A percentile compares a stretch with the other conserved stretches of the same genome.
Evolutionary conservation across 2,888 invertebrate species (phyloP).

Genomic region (Epiblema foenella): DNA sequence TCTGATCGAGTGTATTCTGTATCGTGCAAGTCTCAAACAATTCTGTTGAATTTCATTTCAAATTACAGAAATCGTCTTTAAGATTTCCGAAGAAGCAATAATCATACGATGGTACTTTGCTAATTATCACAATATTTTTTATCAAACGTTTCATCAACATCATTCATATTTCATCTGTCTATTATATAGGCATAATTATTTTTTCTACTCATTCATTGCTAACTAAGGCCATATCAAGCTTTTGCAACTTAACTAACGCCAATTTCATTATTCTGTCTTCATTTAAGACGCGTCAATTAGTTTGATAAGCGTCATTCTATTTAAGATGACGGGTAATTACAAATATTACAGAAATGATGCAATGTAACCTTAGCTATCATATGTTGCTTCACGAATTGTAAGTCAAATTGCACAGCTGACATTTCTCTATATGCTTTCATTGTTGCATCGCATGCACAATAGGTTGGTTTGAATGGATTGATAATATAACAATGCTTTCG

Average conservation of each 20-base stretch:
- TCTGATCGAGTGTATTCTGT: not conserved
- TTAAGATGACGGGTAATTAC: conserved; percentile 33
- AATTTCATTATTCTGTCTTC: conserved; percentile 31
- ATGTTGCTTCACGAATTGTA: conserved; percentile 40
- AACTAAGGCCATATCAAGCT: conserved; percentile 29
- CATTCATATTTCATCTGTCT: conserved; percentile 17
- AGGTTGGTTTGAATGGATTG: conserved; percentile 29
- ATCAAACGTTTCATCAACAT: conserved; percentile 14
- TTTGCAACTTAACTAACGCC: conserved; percentile 15
- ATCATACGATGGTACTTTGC: not conserved
- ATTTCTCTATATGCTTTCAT: conserved; percentile 40
- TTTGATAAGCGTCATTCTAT: conserved; percentile 33
- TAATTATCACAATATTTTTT: conserved; percentile 15
- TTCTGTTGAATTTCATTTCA: not conserved
- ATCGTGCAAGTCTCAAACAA: not conserved
- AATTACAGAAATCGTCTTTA: too few relatives aligned
- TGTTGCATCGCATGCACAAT: conserved; percentile 37
- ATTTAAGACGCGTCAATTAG: conserved; percentile 27
- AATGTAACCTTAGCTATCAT: conserved; percentile 22
- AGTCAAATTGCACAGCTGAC: conserved; percentile 39
- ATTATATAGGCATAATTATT: conserved; percentile 22
- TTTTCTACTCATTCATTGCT: conserved; percentile 8
- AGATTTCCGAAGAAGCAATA: not conserved
- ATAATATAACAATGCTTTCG: conserved; percentile 38
- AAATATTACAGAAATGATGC: conserved; percentile 24